A percentile compares a stretch with the other conserved stretches of the same genome.
Evolutionary conservation across 2,888 invertebrate genomes (phyloP).

Genomic region (Malacosoma neustria): DNA sequence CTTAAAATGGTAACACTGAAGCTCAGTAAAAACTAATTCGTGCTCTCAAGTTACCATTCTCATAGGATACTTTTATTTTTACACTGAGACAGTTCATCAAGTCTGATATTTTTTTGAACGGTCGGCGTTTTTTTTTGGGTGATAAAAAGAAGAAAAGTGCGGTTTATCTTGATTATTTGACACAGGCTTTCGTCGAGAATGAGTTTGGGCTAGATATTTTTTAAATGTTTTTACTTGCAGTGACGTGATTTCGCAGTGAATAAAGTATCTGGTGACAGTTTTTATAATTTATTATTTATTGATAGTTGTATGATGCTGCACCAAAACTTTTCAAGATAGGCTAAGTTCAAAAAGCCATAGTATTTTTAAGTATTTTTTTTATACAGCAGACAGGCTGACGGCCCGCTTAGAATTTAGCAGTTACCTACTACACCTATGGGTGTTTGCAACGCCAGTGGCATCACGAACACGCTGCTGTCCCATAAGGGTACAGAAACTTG

Average conservation of each 20-base stretch:
- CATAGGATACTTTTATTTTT: slow-evolving; percentile 37
- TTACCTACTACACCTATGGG: too few relatives aligned
- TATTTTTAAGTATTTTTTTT: neutral
- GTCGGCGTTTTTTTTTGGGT: slow-evolving; percentile 9
- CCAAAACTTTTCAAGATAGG: too few relatives aligned
- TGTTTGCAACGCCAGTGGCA: too few relatives aligned
- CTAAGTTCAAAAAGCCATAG: too few relatives aligned
- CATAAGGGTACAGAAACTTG: too few relatives aligned
- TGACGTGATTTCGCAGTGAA: neutral
- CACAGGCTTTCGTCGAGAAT: neutral
- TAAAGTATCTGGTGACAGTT: neutral
- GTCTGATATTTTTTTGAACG: slow-evolving; percentile 21
- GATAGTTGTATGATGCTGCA: too few relatives aligned
- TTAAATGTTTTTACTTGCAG: neutral
- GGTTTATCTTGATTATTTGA: slow-evolving; percentile 1
- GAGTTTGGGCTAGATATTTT: neutral
- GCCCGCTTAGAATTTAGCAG: too few relatives aligned
- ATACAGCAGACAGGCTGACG: too few relatives aligned
- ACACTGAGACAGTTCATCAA: slow-evolving; percentile 44
- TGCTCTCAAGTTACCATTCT: slow-evolving; percentile 50
- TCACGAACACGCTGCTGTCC: too few relatives aligned
- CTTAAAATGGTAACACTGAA: slow-evolving; percentile 24
- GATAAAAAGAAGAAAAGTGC: slow-evolving; percentile 14
- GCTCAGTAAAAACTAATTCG: slow-evolving; percentile 33
- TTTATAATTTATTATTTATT: too few relatives aligned